Percentiles rank a stretch among this genome's conserved stretches.
Conservation (phyloP, 2,888 invertebrate species). For the Drosophila parthenogenetica region DNA sequence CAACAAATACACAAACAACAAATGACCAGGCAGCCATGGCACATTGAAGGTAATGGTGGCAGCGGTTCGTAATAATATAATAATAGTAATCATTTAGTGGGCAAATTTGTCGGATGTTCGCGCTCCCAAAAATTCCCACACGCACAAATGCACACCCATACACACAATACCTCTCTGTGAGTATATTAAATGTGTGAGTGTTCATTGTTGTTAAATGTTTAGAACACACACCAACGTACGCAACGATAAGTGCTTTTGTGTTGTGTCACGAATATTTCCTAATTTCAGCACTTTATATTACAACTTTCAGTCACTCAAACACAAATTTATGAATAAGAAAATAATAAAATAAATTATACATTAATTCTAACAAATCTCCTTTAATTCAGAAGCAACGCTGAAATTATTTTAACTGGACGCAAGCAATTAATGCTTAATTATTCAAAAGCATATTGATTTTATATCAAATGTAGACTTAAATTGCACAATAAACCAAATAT, state of each 20-base stretch:
- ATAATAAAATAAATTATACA: too few relatives aligned
- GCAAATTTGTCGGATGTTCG: slow-evolving; percentile 67
- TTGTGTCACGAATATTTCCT: not conserved
- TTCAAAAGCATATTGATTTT: too few relatives aligned
- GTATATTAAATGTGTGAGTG: slow-evolving; percentile 31
- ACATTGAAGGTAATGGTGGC: slow-evolving; percentile 37
- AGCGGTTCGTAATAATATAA: slow-evolving; percentile 63
- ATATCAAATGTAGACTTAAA: too few relatives aligned
- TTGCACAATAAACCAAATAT: too few relatives aligned
- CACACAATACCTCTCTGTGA: slow-evolving; percentile 17
- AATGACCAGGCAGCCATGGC: slow-evolving; percentile 15
- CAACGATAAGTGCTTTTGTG: slow-evolving; percentile 20
- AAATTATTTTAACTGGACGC: too few relatives aligned
- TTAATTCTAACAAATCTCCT: too few relatives aligned
- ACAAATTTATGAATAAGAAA: not conserved
- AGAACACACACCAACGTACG: slow-evolving; percentile 3
- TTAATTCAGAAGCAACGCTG: too few relatives aligned
- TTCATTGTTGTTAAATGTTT: slow-evolving; percentile 27
- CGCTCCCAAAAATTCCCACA: slow-evolving; percentile 41
- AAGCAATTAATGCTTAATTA: too few relatives aligned
- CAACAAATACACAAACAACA: slow-evolving; percentile 23
- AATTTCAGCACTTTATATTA: not conserved
- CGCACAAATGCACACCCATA: slow-evolving; percentile 4
- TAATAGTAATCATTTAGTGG: slow-evolving; percentile 74
- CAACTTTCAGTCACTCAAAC: too few relatives aligned